Evolutionary conservation across 1,140 invertebrate genomes (phyloP), one percentile per base, ranked within the genome.

Genomic region (Coptotermes formosanus): DNA sequence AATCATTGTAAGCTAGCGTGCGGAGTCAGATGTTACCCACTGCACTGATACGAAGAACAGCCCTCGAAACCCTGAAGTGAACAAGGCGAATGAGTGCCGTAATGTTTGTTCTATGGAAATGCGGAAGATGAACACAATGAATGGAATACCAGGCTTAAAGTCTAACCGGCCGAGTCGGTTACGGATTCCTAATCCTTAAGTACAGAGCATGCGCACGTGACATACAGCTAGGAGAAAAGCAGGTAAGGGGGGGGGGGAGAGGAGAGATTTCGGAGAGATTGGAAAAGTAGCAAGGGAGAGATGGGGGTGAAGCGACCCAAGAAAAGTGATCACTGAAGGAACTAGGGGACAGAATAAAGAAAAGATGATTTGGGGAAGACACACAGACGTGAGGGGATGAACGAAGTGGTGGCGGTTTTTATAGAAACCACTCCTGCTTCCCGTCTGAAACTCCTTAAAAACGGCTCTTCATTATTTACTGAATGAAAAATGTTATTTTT

Each of bases 401-500:
- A 30, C 25, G 64, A 75, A 75, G 64, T 75, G 64, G n/a, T 25
- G 25, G 55, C 21, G 55, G 64, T 75, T 25, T 30, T 75, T 75
- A 75, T 75, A 75, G n/a, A 75, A 75, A 75, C 64, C 64, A 75
- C 64, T 75, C n/a, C 64, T 75, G 8, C 64, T 8, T n/a, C 64
- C n/a, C n/a, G 25, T 30, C 64, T 75, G n/a, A 30, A 75, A n/a
- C 64, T 75, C n/a, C 64, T 75, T 75, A 75, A 75, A 75, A 30
- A 75, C 25, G 64, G 25, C 64, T 75, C 25, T n/a, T 30, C 64
- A n/a, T 75, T 75, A 30, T 75, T 75, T 75, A 75, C 64, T 30
- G 64, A 75, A 75, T 75, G 64, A 75, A 75, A 75, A 75, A 75
- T 75, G 64, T 75, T 75, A 75, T 75, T 75, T 75, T 75, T 75